These are phyloP conservation scores for Coelopa pilipes DNA, from an alignment of 2,888 invertebrate genomes.

Conservation along the genomic window DNA sequence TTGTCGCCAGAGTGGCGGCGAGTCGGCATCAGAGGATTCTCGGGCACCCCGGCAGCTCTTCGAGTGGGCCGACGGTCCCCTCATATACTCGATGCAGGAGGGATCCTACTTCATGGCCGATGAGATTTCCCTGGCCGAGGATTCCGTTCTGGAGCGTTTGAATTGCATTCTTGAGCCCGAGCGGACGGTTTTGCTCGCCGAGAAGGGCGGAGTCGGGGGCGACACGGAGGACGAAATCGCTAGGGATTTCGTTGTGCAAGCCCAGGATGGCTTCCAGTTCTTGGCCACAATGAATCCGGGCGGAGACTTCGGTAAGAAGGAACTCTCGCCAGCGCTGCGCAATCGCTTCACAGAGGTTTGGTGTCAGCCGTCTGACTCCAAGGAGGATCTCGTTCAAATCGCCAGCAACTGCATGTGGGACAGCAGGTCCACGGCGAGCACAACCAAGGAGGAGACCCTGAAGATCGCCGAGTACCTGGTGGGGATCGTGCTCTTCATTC, in stretches of 20 bases:
- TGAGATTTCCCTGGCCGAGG: slow-evolving; percentile 98
- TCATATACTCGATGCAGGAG: slow-evolving; percentile 88
- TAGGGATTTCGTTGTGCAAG: slow-evolving; percentile 72
- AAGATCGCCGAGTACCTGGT: slow-evolving; percentile 79
- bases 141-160: slow-evolving; percentile 95
- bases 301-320: slow-evolving; percentile 99
- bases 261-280: slow-evolving; percentile 85
- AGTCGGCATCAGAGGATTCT: slow-evolving; percentile 43
- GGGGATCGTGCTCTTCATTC: slow-evolving; percentile 84
- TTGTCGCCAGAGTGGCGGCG: slow-evolving; percentile 70
- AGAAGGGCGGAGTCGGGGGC: slow-evolving; percentile 78
- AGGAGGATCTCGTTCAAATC: slow-evolving; percentile 81
- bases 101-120: slow-evolving; percentile 94
- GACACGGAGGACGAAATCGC: slow-evolving; percentile 50
- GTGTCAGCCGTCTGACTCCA: slow-evolving; percentile 83
- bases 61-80: slow-evolving; percentile 98
- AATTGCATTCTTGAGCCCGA: slow-evolving; percentile 97
- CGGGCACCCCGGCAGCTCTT: slow-evolving; percentile 73
- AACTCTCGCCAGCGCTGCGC: slow-evolving; percentile 94
- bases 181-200: slow-evolving; percentile 87
- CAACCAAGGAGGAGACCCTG: slow-evolving; percentile 46
- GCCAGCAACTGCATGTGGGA: slow-evolving; percentile 81
- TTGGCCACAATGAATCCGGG: slow-evolving; percentile 99
- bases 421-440: slow-evolving; percentile 67
- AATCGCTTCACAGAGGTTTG: slow-evolving; percentile 99